Evolutionary conservation across 2,888 invertebrate species (phyloP), one percentile per base, ranked within the genome.

Genomic region (Monoplex corrugatus): DNA sequence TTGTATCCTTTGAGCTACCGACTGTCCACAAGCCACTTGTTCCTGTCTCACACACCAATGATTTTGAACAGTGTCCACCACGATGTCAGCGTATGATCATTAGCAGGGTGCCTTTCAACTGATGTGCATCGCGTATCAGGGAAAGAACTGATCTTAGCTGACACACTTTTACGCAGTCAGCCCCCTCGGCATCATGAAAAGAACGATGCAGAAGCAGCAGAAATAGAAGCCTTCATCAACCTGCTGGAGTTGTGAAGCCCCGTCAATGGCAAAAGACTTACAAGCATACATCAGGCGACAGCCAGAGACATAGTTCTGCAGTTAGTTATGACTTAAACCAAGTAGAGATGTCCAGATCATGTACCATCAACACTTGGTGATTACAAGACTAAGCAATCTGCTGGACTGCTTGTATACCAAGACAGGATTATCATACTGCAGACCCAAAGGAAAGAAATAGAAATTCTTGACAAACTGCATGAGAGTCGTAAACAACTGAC

Each of bases 11-110:
- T 72, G 19, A 86, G n/a, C 44, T 72, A 32, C 16, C 32, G 43
- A 86, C 44, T 10, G 86, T 68, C 72, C 86, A 68, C 13, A 86
- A 86, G 32, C 86, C 86, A 40, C 3, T 86, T 43, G 86, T 86
- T 0, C 68, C 86, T 10, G 23, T 86, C 16, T n/a, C n/a, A n/a
- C n/a, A n/a, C n/a, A n/a, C n/a, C n/a, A n/a, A n/a, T n/a, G n/a
- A n/a, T n/a, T n/a, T 86, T 35, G 72, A 68, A 28, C 57, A n/a
- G 28, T 6, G 63, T 35, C 86, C 86, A 23, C 23, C 63, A 32
- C 5, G 86, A 68, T 86, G 86, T 40, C 86, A 86, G 68, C 57
- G 72, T 44, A 44, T 85, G 45, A 35, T 85, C 28, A 23, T 85
- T 6, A 2, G 57, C 23, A 44, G 45, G 50, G 50, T 85, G 86